Percentiles rank a stretch among this genome's conserved stretches.
These are phyloP conservation scores for Platalea minor DNA, from an alignment of 2,797 vertebrate genomes.

Conservation along the genomic window DNA sequence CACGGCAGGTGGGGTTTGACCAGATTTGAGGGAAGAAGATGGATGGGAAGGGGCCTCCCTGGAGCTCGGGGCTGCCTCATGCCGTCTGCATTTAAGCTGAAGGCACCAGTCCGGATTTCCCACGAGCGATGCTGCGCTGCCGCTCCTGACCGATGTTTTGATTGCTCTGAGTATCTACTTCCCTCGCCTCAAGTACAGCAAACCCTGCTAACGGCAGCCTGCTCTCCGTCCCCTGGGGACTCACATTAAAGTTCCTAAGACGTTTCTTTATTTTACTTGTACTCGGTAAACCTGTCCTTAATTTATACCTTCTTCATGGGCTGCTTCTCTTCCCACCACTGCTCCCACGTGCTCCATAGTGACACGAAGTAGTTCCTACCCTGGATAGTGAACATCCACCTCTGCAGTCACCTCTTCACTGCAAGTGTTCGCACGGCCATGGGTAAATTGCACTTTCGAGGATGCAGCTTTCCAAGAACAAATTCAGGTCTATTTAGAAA, in stretches of 20 bases:
- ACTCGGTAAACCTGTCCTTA: neutral
- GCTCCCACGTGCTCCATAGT: neutral
- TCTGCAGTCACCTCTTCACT: neutral
- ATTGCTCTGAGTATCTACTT: neutral
- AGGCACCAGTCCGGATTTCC: neutral
- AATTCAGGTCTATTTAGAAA: neutral
- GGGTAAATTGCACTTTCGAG: neutral
- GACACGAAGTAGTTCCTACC: neutral
- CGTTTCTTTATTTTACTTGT: neutral
- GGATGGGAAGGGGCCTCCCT: neutral
- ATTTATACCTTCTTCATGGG: neutral
- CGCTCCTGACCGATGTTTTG: neutral
- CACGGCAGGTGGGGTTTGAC: neutral
- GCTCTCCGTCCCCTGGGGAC: neutral
- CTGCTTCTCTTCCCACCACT: neutral
- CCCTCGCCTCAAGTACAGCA: fast-evolving
- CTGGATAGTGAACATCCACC: fast-evolving
- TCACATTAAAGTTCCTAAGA: neutral
- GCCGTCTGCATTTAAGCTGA: neutral
- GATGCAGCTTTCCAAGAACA: neutral
- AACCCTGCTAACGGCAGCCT: neutral
- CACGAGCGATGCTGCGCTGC: neutral
- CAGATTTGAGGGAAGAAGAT: too few species aligned
- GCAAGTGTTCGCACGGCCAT: neutral
- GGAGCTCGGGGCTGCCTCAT: neutral